Evolutionary conservation across 2,113 vertebrate genomes (phyloP).

Genomic region (Corythornis cristatus): DNA sequence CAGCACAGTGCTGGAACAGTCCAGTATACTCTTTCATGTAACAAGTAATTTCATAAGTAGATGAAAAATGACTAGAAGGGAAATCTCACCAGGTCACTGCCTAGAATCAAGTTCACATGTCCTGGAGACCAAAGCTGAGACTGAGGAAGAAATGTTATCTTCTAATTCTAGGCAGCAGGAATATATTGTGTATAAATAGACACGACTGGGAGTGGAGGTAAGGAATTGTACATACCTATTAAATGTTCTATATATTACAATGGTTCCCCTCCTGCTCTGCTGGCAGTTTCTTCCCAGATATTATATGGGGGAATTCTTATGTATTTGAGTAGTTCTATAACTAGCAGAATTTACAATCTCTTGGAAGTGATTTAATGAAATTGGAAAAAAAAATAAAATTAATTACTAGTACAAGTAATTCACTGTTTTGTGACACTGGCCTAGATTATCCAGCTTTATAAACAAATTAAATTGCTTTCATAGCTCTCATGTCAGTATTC

Average conservation of each 20-base stretch:
- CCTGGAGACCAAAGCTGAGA: background rate
- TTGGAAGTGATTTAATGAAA: background rate
- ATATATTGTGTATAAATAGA: background rate
- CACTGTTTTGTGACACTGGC: background rate
- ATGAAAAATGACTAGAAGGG: background rate
- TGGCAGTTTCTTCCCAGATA: background rate
- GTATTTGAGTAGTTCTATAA: background rate
- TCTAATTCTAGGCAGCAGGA: background rate
- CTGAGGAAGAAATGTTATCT: background rate
- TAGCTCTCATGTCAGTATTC: background rate
- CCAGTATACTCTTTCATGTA: background rate
- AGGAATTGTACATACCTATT: background rate
- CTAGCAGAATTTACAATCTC: background rate
- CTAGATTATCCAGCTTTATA: background rate
- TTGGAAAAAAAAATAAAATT: background rate
- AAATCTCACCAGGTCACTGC: background rate
- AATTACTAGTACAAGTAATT: background rate
- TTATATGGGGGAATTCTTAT: background rate
- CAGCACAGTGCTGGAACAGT: background rate
- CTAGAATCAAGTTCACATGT: background rate
- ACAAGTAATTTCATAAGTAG: background rate
- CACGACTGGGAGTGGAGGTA: background rate
- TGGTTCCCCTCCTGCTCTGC: background rate
- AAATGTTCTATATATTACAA: background rate
- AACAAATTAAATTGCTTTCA: background rate